Base-by-base conservation (phyloP, 2,113 vertebrate species). In the Syngnathoides biaculeatus region DNA sequence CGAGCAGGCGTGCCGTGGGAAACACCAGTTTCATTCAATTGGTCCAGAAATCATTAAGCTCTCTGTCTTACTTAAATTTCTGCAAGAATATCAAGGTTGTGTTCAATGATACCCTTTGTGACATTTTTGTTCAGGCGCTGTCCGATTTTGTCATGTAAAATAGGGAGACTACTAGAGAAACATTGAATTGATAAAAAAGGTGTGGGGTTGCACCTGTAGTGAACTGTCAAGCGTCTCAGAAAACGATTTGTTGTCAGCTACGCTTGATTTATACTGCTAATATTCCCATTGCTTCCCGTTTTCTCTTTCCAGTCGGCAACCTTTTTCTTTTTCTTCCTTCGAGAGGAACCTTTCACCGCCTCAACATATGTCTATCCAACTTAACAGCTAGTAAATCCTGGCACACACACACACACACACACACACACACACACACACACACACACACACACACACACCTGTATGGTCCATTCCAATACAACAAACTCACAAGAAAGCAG, bases 191-290 rank as follows among this genome's bases (percentile, higher is more conserved):
- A 3, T 8, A 64, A 68, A 57, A 63, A 72, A 59, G 65, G 74
- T 35, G 66, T 30, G 68, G 76, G 69, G 79, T 67, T 81, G 67
- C 86, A 88, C 82, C 84, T 87, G 86, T 75, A 86, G 65, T 68
- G 71, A 81, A 72, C 76, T 87, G 90, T 90, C 89, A 88, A 78
- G 87, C 59, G 78, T 68, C 68, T 10, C 8, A 48, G 17, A 48
- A 73, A 63, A 69, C 55, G 72, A 78, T 75, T 75, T n/a, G 50
- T 69, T 77, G 82, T 83, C 84, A 88, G 83, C 75, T 75, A 86
- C 69, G 82, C 79, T 75, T 87, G 84, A 89, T 75, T 83, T 84
- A 67, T 78, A 60, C 73, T 61, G 77, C 79, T 86, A 83, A 85
- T 84, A 86, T 71, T 71, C 64, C 76, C 70, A 19, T 77, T 78